Evolutionary conservation across 2,888 invertebrate genomes (phyloP).

Genomic region (Acleris sparsana): DNA sequence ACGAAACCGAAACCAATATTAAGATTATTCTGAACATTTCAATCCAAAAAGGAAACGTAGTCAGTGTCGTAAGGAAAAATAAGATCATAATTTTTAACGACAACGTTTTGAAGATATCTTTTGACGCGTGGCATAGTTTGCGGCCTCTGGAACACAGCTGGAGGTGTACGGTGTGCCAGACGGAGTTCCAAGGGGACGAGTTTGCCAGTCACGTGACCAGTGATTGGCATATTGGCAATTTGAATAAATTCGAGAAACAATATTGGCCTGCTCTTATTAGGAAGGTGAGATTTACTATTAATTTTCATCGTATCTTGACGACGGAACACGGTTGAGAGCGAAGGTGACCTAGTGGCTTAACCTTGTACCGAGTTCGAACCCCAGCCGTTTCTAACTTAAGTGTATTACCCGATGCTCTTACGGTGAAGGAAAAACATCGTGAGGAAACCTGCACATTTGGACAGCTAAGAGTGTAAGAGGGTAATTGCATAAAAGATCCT

Average conservation of each 20-base stretch:
- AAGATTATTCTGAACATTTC: conserved; percentile 32
- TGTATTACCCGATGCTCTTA: no score
- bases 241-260: conserved; percentile 38
- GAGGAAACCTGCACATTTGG: no score
- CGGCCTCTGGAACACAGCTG: conserved; percentile 16
- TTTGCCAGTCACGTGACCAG: conserved; percentile 34
- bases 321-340: no score
- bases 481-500: no score
- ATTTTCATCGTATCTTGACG: no score
- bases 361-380: no score
- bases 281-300: conserved; percentile 38
- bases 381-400: no score
- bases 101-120: conserved; percentile 40
- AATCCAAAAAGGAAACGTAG: conserved; percentile 8
- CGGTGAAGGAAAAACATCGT: no score
- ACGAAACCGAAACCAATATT: conserved; percentile 36
- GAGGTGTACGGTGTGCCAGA: conserved; percentile 40
- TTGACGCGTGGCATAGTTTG: conserved; percentile 45
- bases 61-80: conserved; percentile 32
- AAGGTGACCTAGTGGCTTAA: no score
- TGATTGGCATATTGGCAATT: conserved; percentile 27
- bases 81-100: conserved; percentile 40
- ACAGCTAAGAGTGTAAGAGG: no score
- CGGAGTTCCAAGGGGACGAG: conserved; percentile 32
- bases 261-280: conserved; percentile 42